These are phyloP conservation scores for Cliona cf. orientalis DNA, from an alignment of 37 sponge, comb jelly and placozoan species.

Conservation along the genomic window DNA sequence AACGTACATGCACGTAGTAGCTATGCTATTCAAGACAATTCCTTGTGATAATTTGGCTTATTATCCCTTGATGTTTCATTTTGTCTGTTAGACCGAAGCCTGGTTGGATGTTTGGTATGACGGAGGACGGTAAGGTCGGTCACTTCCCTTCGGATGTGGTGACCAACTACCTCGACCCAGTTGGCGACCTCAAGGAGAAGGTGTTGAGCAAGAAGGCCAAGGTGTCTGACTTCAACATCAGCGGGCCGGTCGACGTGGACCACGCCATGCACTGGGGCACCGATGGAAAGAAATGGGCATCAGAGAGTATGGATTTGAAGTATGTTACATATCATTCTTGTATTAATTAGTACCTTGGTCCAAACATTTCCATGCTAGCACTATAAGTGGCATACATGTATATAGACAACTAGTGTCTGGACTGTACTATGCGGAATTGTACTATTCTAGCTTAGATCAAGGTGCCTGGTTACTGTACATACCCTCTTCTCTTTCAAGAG, in stretches of 20 bases:
- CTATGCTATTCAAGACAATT: no score
- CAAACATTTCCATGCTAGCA: no score
- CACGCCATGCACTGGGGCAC: slow-evolving; percentile 27
- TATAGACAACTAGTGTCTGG: no score
- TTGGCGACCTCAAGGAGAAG: slow-evolving; percentile 32
- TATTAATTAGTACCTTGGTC: no score
- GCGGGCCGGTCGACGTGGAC: slow-evolving; percentile 31
- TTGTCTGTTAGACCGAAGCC: slow-evolving; percentile 9
- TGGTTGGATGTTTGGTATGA: slow-evolving; percentile 49
- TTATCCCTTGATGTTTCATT: neutral
- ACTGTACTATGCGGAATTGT: no score
- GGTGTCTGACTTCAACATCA: slow-evolving; percentile 8
- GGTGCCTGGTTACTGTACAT: no score
- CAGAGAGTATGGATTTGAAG: no score
- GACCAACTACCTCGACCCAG: neutral
- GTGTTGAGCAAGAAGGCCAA: slow-evolving; percentile 14
- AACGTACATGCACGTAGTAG: no score
- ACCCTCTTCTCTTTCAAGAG: no score
- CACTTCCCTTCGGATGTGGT: slow-evolving; percentile 31
- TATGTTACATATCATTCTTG: no score
- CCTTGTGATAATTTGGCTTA: neutral
- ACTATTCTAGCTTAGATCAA: no score
- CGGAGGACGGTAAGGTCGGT: slow-evolving; percentile 14
- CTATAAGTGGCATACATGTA: no score
- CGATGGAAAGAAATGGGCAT: slow-evolving; percentile 45